phyloP scores from a whole-genome alignment of 2,113 vertebrate species.

The Xenopus laevis region DNA sequence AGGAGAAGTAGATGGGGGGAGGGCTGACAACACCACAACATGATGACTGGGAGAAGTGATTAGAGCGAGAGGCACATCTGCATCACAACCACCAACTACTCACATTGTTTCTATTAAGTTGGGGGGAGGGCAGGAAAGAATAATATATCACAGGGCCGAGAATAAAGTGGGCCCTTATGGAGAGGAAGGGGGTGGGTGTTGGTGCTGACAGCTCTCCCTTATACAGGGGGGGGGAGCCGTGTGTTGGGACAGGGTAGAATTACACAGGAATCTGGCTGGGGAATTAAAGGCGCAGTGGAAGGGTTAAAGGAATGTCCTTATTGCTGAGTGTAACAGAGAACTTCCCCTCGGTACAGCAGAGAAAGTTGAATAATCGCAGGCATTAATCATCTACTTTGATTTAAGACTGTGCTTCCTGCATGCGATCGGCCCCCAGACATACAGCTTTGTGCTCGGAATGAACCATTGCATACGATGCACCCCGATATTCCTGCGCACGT shows the following conservation, averaged over 20 bases:
- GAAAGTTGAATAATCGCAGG: background rate
- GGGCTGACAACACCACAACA: conserved; percentile 17
- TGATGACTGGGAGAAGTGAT: background rate
- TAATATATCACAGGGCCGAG: conserved; percentile 33
- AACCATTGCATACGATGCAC: too few relatives aligned
- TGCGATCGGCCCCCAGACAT: background rate
- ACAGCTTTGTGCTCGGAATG: too few relatives aligned
- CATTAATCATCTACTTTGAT: background rate
- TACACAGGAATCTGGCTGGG: background rate
- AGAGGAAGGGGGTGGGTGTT: conserved; percentile 22
- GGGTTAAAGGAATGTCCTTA: background rate
- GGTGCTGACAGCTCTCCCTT: conserved; percentile 18
- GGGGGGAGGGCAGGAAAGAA: conserved; percentile 7
- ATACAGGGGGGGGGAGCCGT: background rate
- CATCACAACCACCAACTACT: conserved; percentile 6
- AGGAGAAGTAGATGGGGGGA: conserved; percentile 22
- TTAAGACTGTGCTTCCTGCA: background rate
- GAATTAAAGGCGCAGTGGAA: background rate
- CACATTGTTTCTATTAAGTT: conserved; percentile 31
- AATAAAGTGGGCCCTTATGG: conserved; percentile 27
- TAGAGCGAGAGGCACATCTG: conserved; percentile 30
- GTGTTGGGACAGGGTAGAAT: background rate
- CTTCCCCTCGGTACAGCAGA: background rate
- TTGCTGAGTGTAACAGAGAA: background rate
- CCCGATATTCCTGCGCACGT: background rate